Base-by-base conservation (phyloP, 2,113 vertebrate genomes). In the Thalassoma bifasciatum region DNA sequence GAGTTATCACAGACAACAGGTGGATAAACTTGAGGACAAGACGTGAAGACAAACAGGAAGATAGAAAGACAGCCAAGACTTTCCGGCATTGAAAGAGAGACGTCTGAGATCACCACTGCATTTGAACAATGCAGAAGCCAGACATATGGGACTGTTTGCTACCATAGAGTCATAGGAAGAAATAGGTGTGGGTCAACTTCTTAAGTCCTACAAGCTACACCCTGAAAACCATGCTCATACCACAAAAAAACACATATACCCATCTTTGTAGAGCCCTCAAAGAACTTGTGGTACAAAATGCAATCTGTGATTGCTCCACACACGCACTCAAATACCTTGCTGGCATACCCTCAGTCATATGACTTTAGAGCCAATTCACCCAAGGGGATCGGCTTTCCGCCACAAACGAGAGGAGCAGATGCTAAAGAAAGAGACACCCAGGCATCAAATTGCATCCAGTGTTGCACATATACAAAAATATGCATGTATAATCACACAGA, bases 331-430 rank as follows among this genome's bases (percentile, higher is more conserved):
- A 61, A 66, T 60, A 75, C 53, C 56, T 79, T 19, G 54, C 58
- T 64, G 85, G 62, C 70, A 73, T 53, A 61, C 49, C 24, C 49
- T 80, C 66, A 77, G 57, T 84, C 86, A 86, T 67, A 82, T 84
- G 75, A 87, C 71, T 74, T 58, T 70, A 76, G 59, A 67, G 75
- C 58, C 73, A 75, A 77, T 71, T 86, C 66, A 62, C 53, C 57
- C 50, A 47, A 70, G 62, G 34, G 67, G 82, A 82, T 89, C 52
- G 19, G 62, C 72, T 90, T 83, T 86, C 85, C 4, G 49, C 68
- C 56, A 65, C 72, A 86, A 86, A 86, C 26, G 58, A 84, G 68
- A 72, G 59, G 26, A 84, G 63, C 87, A 86, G 86, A 89, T 83
- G 82, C 86, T 81, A 66, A 82, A 77, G 72, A 79, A 75, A 69